These are phyloP conservation scores for Peromyscus polionotus DNA, from an alignment of 2,113 vertebrate genomes.

Conservation along the genomic window DNA sequence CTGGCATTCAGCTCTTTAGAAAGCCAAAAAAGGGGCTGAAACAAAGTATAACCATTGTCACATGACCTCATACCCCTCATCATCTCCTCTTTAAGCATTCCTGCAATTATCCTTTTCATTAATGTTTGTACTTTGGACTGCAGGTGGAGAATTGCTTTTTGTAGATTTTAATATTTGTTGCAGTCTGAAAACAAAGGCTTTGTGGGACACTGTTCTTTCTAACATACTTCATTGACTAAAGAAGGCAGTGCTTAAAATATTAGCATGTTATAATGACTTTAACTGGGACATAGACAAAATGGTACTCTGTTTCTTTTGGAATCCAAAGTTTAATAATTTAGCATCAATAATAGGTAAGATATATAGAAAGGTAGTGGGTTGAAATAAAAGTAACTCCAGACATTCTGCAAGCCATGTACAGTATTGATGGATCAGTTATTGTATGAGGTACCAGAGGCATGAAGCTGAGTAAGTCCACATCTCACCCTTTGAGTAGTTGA, in stretches of 20 bases:
- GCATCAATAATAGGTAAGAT: not conserved
- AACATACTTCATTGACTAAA: not conserved
- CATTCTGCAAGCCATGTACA: not conserved
- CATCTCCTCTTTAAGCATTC: not conserved
- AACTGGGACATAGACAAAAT: not conserved
- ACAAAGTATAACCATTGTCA: not conserved
- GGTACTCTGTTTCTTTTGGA: not conserved
- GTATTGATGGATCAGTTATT: not conserved
- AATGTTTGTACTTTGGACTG: not conserved
- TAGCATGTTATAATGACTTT: not conserved
- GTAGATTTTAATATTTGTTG: constrained; percentile 56
- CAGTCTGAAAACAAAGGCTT: constrained; percentile 63
- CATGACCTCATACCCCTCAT: not conserved
- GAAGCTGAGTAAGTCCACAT: not conserved
- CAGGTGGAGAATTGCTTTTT: constrained; percentile 54
- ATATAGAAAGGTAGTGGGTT: not conserved
- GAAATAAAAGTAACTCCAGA: not conserved
- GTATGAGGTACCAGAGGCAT: not conserved
- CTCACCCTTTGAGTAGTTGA: not conserved
- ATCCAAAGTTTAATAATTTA: constrained; percentile 26
- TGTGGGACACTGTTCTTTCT: not conserved
- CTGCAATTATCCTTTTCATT: not conserved
- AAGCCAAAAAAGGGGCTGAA: constrained; percentile 43
- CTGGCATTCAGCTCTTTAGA: constrained; percentile 54
- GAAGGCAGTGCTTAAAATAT: not conserved